Evolutionary conservation across 2,113 vertebrate species (phyloP), one percentile per base, ranked within the genome.

Genomic region (Tylochromis polylepis): DNA sequence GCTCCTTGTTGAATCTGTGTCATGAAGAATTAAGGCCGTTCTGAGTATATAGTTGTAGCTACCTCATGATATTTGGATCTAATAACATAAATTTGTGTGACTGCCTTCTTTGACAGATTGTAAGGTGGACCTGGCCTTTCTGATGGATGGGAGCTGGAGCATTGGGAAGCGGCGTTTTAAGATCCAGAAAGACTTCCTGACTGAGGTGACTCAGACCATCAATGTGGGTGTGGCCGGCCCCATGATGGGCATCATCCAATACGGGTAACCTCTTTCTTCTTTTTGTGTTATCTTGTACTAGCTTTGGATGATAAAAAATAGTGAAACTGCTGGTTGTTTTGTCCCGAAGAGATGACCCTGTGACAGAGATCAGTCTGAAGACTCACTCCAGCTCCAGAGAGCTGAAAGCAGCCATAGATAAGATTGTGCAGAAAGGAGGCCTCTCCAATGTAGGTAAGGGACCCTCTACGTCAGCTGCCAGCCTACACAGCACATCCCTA

Each of bases 81-180:
- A 29, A 75, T 29, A 75, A 49, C 8, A 51, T 49, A 46, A 51
- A 77, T 51, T 77, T 77, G 70, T 75, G 70, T 29, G 20, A 10
- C 6, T 6, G 11, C 22, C 11, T 57, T 10, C 6, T 57, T 43
- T 53, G 91, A 27, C 94, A 99, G 99, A 96, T 10, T 99, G 99
- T 95, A 98, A 97, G 88, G 94, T 99, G 36, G 99, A 99, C 91
- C 88, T 99, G 46, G 97, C 96, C 1, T 99, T 99, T 93, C 81
- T 99, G 85, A 97, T 99, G 85, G 99, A 99, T 0, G 98, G 99
- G 58, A 99, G 99, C 91, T 97, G 98, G 95, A 97, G 98, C 96
- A 97, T 99, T 0, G 99, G 99, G 16, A 99, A 98, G 79, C 97
- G 99, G 0, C 98, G 99, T 14, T 99, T 99, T 90, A 96, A 96